Conservation (phyloP, 1,140 invertebrate species). For the Neodiprion virginianus region DNA sequence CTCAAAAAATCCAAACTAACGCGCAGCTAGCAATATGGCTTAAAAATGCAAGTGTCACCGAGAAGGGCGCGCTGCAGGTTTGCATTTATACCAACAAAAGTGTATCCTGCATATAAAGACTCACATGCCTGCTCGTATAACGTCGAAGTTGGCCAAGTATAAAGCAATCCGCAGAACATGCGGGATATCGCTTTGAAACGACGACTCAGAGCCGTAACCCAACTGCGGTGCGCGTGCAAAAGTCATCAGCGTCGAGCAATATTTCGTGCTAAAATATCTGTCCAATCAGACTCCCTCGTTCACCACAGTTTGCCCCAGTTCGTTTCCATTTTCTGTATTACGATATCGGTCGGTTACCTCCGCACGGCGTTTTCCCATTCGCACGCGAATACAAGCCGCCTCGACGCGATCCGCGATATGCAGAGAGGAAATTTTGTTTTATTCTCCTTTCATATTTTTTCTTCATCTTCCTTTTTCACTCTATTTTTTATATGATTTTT, state of each 20-base stretch:
- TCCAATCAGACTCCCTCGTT: background rate
- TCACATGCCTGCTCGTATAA: too few species aligned
- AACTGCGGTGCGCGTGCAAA: background rate
- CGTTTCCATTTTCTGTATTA: conserved; percentile 3
- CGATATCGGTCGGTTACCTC: background rate
- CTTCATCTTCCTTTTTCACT: background rate
- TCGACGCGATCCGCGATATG: background rate
- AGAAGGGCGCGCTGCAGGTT: too few species aligned
- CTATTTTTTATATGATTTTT: too few species aligned
- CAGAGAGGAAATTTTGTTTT: too few species aligned
- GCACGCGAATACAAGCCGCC: background rate
- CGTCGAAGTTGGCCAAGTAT: too few species aligned
- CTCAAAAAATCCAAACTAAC: too few species aligned
- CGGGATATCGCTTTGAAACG: background rate
- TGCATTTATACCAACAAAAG: too few species aligned
- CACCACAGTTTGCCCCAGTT: conserved; percentile 1
- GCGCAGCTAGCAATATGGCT: too few species aligned
- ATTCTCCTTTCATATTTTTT: background rate
- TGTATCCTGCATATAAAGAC: too few species aligned
- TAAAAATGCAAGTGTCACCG: too few species aligned
- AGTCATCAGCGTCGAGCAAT: conserved; percentile 6
- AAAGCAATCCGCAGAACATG: too few species aligned
- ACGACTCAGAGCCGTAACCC: too few species aligned
- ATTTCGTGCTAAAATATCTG: conserved; percentile 1
- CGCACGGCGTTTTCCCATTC: background rate